phyloP scores from a whole-genome alignment of 1,140 invertebrate genomes.

The Drosophila truncata region DNA sequence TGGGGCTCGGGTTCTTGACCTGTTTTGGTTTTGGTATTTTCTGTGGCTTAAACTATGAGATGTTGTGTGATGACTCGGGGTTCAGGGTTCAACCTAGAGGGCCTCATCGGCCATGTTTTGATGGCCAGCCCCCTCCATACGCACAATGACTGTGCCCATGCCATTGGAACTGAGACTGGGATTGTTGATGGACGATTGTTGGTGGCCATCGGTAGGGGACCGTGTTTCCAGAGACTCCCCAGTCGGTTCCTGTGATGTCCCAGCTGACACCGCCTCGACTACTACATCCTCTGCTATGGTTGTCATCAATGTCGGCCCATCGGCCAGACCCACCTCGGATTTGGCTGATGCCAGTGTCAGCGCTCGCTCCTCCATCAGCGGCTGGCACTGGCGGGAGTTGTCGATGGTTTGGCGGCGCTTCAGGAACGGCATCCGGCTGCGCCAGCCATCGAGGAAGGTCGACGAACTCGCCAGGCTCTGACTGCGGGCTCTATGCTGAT shows the following conservation, averaged over 20 bases:
- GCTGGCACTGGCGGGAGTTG: slow-evolving; percentile 75
- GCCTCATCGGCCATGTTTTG: slow-evolving; percentile 75
- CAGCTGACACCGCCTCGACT: slow-evolving; percentile 26
- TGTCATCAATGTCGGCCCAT: slow-evolving; percentile 59
- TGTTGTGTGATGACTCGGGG: slow-evolving; percentile 66
- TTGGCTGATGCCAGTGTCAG: neutral
- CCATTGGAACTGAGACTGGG: slow-evolving; percentile 14
- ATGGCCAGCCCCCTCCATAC: slow-evolving; percentile 58
- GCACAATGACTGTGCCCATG: slow-evolving; percentile 64
- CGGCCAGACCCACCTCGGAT: slow-evolving; percentile 7
- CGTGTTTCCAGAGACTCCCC: neutral
- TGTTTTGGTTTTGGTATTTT: slow-evolving; percentile 42
- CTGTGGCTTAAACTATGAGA: slow-evolving; percentile 72
- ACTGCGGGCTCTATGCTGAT: slow-evolving; percentile 54
- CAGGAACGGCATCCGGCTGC: slow-evolving; percentile 74
- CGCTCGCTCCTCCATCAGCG: slow-evolving; percentile 79
- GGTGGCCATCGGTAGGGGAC: neutral
- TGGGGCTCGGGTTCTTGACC: slow-evolving; percentile 38
- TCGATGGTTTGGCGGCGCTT: slow-evolving; percentile 72
- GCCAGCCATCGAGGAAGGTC: slow-evolving; percentile 62
- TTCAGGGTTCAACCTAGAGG: slow-evolving; percentile 54
- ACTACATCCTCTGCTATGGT: slow-evolving; percentile 68
- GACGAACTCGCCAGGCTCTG: slow-evolving; percentile 56
- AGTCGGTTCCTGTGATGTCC: slow-evolving; percentile 11
- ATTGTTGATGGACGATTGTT: neutral